These are phyloP conservation scores for Phataginus tetradactyla DNA, from an alignment of 2,797 vertebrate genomes.

Conservation along the genomic window DNA sequence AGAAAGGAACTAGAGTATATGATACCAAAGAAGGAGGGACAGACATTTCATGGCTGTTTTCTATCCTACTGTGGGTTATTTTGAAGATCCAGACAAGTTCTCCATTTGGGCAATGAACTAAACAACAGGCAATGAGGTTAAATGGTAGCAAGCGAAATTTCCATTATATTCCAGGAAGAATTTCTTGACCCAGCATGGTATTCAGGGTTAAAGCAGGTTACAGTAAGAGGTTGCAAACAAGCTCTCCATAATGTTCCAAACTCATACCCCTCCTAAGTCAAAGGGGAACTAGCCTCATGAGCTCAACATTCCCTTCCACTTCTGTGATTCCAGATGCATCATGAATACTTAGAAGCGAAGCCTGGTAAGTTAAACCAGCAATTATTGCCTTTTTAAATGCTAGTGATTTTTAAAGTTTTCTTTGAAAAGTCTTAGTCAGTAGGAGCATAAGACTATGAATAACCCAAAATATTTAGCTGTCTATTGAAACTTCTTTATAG, in stretches of 20 bases:
- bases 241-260: conserved; percentile 3
- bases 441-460: conserved; percentile 60
- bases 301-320: conserved; percentile 50
- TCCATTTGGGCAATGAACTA: conserved; percentile 1
- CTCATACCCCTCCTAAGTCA: conserved; percentile 29
- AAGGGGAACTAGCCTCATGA: conserved; percentile 30
- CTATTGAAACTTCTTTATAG: conserved; percentile 67
- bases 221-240: neutral
- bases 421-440: conserved; percentile 67
- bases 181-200: neutral
- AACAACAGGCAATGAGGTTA: neutral
- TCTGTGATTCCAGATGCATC: conserved; percentile 58
- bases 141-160: neutral
- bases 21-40: neutral
- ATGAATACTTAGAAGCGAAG: conserved; percentile 52
- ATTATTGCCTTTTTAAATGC: conserved; percentile 69
- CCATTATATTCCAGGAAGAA: conserved; percentile 9
- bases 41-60: neutral
- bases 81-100: conserved; percentile 16
- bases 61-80: neutral
- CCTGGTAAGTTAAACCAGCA: conserved; percentile 53
- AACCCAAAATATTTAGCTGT: conserved; percentile 72
- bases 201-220: conserved; percentile 17
- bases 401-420: conserved; percentile 57
- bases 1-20: neutral